phyloP scores from a whole-genome alignment of 1,140 invertebrate genomes.

The Monochamus saltuarius region DNA sequence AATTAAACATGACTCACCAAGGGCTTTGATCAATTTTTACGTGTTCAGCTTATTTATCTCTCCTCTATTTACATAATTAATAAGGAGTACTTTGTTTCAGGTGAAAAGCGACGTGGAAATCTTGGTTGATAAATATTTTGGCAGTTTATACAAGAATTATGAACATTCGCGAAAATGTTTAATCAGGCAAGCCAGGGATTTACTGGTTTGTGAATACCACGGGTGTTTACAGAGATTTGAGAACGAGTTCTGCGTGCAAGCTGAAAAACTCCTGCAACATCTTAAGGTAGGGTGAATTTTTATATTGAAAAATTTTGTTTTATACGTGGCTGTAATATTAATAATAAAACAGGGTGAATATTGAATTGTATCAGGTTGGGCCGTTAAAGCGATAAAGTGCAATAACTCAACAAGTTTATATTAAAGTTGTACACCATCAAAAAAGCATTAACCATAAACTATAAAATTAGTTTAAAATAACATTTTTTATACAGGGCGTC shows the following conservation, averaged over 20 bases:
- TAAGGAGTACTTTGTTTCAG: constrained; percentile 48
- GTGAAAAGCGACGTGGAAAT: constrained; percentile 57
- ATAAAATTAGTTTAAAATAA: too few species aligned
- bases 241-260: constrained; percentile 63
- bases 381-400: too few species aligned
- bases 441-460: too few species aligned
- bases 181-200: constrained; percentile 66
- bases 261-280: constrained; percentile 55
- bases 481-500: too few species aligned
- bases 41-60: not conserved
- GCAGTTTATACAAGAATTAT: constrained; percentile 60
- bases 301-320: too few species aligned
- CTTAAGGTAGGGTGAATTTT: constrained; percentile 43
- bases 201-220: constrained; percentile 65
- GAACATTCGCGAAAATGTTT: constrained; percentile 61
- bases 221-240: constrained; percentile 64
- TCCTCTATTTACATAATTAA: constrained; percentile 1
- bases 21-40: not conserved
- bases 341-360: too few species aligned
- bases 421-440: too few species aligned
- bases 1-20: not conserved
- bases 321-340: too few species aligned
- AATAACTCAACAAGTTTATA: too few species aligned
- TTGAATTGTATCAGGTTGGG: too few species aligned
- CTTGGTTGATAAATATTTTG: constrained; percentile 64